Percentiles rank a stretch among this genome's conserved stretches.
Evolutionary conservation across 2,113 vertebrate species (phyloP).

Genomic region (Nothoprocta pentlandii): DNA sequence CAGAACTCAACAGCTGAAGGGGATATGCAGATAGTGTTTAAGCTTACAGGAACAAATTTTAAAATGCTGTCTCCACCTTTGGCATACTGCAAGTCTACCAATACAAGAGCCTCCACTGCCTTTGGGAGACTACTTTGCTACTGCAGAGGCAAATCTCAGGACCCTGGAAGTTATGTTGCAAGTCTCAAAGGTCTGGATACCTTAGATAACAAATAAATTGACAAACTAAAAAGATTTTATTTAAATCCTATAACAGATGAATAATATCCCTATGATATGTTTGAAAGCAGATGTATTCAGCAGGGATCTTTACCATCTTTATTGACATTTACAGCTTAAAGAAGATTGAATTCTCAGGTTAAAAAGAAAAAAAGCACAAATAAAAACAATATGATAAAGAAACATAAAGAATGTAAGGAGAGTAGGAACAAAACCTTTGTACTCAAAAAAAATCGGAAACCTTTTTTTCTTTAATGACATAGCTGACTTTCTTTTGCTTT

Average conservation of each 20-base stretch:
- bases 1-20: background rate
- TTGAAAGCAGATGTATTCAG: background rate
- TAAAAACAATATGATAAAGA: background rate
- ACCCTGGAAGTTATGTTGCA: background rate
- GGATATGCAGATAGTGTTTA: background rate
- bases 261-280: background rate
- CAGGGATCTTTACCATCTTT: background rate
- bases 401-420: background rate
- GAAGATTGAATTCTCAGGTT: background rate
- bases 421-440: background rate
- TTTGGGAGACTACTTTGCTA: background rate
- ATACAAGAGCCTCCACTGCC: background rate
- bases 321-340: background rate
- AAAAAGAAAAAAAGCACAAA: background rate
- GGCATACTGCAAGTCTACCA: background rate
- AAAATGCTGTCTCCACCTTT: background rate
- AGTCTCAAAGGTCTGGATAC: background rate
- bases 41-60: background rate
- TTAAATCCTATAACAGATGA: background rate
- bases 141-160: background rate
- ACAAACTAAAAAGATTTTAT: background rate
- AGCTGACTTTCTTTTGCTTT: background rate
- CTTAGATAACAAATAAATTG: background rate
- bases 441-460: accelerated
- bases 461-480: background rate